A percentile compares a stretch with the other conserved stretches of the same genome.
phyloP scores from a whole-genome alignment of 2,888 invertebrate species.

The Atherix ibis region DNA sequence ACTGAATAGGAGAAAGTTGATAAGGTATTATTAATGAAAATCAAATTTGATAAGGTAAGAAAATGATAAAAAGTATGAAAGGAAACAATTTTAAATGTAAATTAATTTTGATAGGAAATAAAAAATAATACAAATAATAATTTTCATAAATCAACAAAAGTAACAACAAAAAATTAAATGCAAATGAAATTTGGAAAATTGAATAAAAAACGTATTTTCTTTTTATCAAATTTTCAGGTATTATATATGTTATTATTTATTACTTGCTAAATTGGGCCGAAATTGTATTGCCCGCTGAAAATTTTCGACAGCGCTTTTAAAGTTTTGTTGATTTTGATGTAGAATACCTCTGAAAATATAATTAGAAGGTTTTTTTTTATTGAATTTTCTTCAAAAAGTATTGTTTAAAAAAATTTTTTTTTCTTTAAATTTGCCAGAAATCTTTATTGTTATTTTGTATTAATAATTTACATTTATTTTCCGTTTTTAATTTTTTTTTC shows the following conservation, averaged over 20 bases:
- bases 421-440: no score
- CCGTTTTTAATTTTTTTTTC: no score
- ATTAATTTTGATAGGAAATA: no score
- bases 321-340: slow-evolving; percentile 74
- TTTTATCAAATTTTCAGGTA: not conserved
- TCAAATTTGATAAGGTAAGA: slow-evolving; percentile 2
- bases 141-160: slow-evolving; percentile 5
- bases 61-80: slow-evolving; percentile 2
- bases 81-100: slow-evolving; percentile 4
- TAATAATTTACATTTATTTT: no score
- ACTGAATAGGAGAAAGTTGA: slow-evolving; percentile 40
- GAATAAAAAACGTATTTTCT: not conserved
- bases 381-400: not conserved
- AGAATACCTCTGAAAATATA: slow-evolving; percentile 68
- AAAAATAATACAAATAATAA: no score
- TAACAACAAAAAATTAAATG: not conserved
- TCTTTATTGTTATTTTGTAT: no score
- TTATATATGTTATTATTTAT: slow-evolving; percentile 33
- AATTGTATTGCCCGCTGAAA: slow-evolving; percentile 85
- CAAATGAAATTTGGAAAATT: not conserved
- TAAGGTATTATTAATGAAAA: not conserved
- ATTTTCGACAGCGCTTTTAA: slow-evolving; percentile 76
- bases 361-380: not conserved
- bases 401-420: no score
- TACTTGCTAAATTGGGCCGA: slow-evolving; percentile 84